These are phyloP conservation scores for Salvelinus sp. DNA, from an alignment of 2,113 vertebrate genomes.

Conservation along the genomic window DNA sequence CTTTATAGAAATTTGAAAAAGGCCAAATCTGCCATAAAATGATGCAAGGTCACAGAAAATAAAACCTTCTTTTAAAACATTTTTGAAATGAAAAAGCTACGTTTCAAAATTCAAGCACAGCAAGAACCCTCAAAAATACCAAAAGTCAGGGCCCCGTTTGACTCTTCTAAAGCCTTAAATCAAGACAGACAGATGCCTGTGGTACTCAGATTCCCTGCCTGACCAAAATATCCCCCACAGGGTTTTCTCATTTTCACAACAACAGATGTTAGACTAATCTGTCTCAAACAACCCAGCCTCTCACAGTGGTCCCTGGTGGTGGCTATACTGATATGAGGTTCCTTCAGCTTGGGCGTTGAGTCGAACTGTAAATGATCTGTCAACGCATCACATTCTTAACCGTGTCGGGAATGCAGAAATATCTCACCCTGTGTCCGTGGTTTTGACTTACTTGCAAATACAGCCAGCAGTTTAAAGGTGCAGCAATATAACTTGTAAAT, in stretches of 20 bases:
- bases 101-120: neutral
- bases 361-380: neutral
- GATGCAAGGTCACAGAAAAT: too few relatives aligned
- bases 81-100: neutral
- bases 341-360: neutral
- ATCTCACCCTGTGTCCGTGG: too few relatives aligned
- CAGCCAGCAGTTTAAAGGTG: neutral
- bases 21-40: too few relatives aligned
- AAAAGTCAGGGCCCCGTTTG: neutral
- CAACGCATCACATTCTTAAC: too few relatives aligned
- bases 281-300: neutral
- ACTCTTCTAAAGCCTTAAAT: neutral
- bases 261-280: conserved; percentile 31
- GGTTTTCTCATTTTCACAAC: neutral
- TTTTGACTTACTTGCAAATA: too few relatives aligned
- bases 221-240: too few relatives aligned
- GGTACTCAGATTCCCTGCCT: conserved; percentile 2
- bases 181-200: neutral
- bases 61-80: neutral
- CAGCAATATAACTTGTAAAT: neutral
- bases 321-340: conserved; percentile 15
- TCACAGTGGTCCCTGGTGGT: neutral
- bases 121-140: neutral
- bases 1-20: too few relatives aligned
- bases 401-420: too few relatives aligned